Conservation (phyloP, 2,113 vertebrate species). For the Oreocharis arfaki region DNA sequence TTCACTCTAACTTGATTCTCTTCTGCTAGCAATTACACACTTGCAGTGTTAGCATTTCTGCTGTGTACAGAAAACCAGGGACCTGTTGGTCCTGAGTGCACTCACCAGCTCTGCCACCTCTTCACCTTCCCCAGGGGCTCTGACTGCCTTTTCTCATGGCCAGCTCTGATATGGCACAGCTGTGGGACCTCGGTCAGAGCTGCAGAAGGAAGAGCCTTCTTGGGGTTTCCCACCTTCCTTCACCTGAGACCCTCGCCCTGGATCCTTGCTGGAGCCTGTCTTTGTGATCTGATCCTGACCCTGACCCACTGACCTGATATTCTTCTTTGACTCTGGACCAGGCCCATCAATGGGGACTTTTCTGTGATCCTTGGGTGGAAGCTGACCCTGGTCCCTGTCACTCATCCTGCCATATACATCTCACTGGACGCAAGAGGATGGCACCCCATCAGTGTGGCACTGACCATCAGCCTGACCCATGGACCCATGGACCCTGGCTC, state of each 20-base stretch:
- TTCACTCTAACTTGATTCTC: neutral
- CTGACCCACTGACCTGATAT: neutral
- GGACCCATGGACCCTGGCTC: neutral
- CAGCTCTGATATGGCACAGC: rapidly evolving
- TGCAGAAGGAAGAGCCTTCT: neutral
- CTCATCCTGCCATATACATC: neutral
- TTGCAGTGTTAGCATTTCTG: neutral
- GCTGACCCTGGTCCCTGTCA: neutral
- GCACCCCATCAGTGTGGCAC: neutral
- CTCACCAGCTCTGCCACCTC: neutral
- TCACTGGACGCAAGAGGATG: neutral
- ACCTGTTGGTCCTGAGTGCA: rapidly evolving
- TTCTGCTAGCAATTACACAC: neutral
- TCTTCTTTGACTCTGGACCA: neutral
- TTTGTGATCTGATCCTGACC: neutral
- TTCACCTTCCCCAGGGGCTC: neutral
- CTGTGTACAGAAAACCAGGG: neutral
- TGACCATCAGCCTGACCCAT: neutral
- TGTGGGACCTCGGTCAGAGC: neutral
- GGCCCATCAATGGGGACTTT: neutral
- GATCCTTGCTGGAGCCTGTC: neutral
- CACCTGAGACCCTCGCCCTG: rapidly evolving
- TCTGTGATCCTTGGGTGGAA: neutral
- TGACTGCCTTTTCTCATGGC: neutral
- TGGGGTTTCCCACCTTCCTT: neutral